These are phyloP conservation scores for Grammomys dolichurus DNA, from an alignment of 2,113 vertebrate species.

Conservation along the genomic window DNA sequence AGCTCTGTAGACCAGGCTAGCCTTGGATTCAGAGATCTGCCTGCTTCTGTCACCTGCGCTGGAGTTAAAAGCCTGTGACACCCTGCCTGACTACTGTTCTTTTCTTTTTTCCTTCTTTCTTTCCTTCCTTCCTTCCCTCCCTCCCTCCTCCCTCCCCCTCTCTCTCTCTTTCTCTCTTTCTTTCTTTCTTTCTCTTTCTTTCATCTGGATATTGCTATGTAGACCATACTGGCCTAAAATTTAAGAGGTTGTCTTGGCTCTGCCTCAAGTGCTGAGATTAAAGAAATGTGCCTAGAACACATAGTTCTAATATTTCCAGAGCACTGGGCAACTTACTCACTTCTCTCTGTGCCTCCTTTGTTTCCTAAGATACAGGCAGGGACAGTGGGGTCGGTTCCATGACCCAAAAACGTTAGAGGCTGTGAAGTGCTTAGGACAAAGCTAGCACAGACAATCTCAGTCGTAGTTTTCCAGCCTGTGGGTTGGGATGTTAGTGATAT, in stretches of 20 bases:
- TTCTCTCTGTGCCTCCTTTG: background rate
- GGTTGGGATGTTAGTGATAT: background rate
- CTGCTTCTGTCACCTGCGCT: background rate
- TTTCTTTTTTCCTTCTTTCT: too few species aligned
- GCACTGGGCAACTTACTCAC: background rate
- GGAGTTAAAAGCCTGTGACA: background rate
- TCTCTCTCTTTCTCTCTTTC: too few species aligned
- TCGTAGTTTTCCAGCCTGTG: background rate
- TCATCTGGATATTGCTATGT: too few species aligned
- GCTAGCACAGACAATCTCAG: background rate
- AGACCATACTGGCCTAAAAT: background rate
- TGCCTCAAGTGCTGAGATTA: background rate
- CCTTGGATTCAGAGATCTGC: background rate
- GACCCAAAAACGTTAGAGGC: slow-evolving; percentile 19
- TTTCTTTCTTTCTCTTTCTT: too few species aligned
- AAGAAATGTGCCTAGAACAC: background rate
- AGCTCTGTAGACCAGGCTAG: background rate
- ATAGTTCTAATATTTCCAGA: background rate
- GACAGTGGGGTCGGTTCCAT: background rate
- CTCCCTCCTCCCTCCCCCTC: too few species aligned
- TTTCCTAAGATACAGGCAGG: background rate
- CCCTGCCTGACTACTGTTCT: background rate
- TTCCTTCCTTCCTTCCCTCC: too few species aligned
- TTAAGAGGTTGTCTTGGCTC: background rate
- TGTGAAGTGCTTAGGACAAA: background rate